These are phyloP conservation scores for Syngnathus typhle DNA, from an alignment of 2,113 vertebrate species.

Conservation along the genomic window DNA sequence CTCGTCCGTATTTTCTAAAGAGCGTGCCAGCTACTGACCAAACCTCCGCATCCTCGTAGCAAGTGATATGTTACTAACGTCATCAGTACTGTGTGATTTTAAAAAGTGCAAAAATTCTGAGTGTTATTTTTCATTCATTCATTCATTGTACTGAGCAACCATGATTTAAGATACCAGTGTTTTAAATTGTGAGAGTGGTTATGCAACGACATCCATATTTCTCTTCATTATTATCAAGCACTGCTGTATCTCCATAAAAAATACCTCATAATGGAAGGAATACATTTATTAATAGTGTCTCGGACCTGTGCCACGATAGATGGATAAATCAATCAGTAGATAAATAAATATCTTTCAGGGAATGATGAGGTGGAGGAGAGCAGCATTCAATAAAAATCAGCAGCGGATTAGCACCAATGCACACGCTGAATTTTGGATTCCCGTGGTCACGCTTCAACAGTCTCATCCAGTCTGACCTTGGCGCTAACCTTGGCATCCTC, in stretches of 20 bases:
- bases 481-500: constrained; percentile 20
- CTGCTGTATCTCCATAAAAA: not conserved
- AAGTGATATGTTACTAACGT: constrained; percentile 12
- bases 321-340: constrained; percentile 18
- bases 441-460: constrained; percentile 23
- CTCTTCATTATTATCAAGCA: not conserved
- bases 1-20: constrained; percentile 13
- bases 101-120: too few relatives aligned
- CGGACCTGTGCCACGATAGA: constrained; percentile 29
- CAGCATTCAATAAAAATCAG: constrained; percentile 37
- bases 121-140: too few relatives aligned
- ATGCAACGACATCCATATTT: not conserved
- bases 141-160: too few relatives aligned
- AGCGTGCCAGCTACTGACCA: constrained; percentile 38
- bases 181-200: too few relatives aligned
- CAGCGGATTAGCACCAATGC: constrained; percentile 30
- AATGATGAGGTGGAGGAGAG: constrained; percentile 45
- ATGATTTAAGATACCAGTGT: too few relatives aligned
- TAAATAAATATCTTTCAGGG: constrained; percentile 50
- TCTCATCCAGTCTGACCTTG: constrained; percentile 33
- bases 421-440: constrained; percentile 28
- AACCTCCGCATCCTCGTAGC: constrained; percentile 27
- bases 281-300: constrained; percentile 22
- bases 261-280: constrained; percentile 20
- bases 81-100: too few relatives aligned